Evolutionary conservation across 2,113 vertebrate genomes (phyloP), one percentile per base, ranked within the genome.

Genomic region (Rhegmatorhina hoffmannsi): DNA sequence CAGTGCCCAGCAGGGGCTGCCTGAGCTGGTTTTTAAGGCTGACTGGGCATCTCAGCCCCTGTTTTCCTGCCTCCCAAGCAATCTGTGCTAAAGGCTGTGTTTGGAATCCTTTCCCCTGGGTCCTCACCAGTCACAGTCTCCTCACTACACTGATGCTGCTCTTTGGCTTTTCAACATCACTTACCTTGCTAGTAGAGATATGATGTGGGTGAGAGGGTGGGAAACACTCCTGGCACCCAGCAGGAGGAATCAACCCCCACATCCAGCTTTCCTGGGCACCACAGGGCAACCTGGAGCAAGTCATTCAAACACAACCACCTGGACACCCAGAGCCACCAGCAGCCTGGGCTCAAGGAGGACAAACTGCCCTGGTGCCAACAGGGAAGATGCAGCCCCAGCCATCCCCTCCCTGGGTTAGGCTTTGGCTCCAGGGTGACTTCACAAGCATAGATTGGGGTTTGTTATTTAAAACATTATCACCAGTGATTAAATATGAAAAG

Each of bases 191-290:
- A 24, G 33, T 40, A 40, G 50, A 14, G 50, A 16, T 0, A 3
- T 1, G 24, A 17, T 6, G 33, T 0, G n/a, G 47, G 5, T 52
- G 43, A 46, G 70, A 43, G 64, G 2, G 1, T 14, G 44, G 40
- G 29, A 53, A 31, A 21, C 0, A 1, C 7, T 79, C 38, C 75
- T 0, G 0, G 20, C 38, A 52, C 38, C 21, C 58, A 31, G n/a
- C 8, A 40, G 53, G 38, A 44, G 7, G 10, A 44, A 44, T 6
- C 4, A 7, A 17, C 19, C 17, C 17, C 17, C 40, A 23, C 2
- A 50, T 0, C 79, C 81, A 86, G 70, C 60, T 64, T 33, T 63
- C 49, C 64, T 3, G 10, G 40, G n/a, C n/a, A 47, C 46, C 4
- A 0, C 8, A 15, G 0, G 7, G 11, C 26, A 23, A 3, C 19